Percentiles rank a stretch among this genome's conserved stretches.
phyloP scores from a whole-genome alignment of 2,113 vertebrate species.

The Syrmaticus mikado region DNA sequence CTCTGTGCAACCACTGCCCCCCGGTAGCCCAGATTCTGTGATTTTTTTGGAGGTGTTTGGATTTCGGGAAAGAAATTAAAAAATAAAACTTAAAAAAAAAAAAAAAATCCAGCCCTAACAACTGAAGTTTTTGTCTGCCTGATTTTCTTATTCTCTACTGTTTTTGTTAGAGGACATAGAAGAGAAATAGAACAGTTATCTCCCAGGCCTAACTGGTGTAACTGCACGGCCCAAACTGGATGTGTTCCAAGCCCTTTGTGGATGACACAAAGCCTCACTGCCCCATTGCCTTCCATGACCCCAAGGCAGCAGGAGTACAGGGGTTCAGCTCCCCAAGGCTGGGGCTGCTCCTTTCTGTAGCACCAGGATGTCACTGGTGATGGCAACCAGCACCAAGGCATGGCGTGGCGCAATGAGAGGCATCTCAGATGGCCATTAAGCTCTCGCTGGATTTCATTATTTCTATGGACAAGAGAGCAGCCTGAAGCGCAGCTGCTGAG shows the following conservation, averaged over 20 bases:
- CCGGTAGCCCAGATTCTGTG: neutral
- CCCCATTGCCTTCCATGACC: neutral
- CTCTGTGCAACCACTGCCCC: neutral
- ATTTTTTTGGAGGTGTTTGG: neutral
- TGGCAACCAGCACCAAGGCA: neutral
- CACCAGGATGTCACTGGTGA: neutral
- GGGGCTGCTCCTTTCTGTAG: neutral
- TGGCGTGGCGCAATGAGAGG: neutral
- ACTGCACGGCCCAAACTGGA: neutral
- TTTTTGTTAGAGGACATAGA: neutral
- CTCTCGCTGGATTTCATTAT: neutral
- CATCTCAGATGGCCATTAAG: neutral
- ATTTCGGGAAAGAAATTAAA: neutral
- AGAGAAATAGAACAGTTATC: accelerated
- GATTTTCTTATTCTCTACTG: neutral
- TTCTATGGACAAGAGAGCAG: neutral
- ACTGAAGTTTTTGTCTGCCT: neutral
- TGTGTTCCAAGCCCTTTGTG: neutral
- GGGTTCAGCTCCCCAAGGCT: neutral
- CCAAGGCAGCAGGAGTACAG: neutral
- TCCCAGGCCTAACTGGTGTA: accelerated
- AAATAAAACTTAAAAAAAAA: neutral
- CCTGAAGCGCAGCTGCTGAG: accelerated
- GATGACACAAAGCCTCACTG: neutral
- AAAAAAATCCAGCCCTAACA: neutral